A percentile compares a stretch with the other conserved stretches of the same genome.
Conservation (phyloP, 2,113 vertebrate species). For the Gymnarchus niloticus region DNA sequence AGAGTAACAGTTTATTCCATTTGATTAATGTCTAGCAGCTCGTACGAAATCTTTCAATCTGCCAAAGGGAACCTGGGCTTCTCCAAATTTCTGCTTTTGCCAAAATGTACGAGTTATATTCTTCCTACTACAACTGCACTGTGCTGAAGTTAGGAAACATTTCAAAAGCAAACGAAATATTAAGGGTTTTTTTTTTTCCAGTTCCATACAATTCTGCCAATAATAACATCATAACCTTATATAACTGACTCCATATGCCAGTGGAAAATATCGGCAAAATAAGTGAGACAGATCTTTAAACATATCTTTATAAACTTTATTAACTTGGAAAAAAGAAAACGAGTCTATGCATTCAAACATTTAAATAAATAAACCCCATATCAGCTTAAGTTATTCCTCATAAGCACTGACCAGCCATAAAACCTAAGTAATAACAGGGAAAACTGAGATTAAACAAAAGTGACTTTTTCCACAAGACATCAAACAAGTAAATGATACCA, state of each 20-base stretch:
- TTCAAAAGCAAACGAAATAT: too few species aligned
- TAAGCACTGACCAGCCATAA: constrained; percentile 11
- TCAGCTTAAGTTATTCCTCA: constrained; percentile 10
- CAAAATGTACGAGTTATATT: too few species aligned
- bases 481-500: constrained; percentile 22
- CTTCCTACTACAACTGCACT: too few species aligned
- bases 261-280: neutral
- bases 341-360: neutral
- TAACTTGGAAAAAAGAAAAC: neutral
- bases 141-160: too few species aligned
- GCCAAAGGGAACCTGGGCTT: too few species aligned
- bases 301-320: neutral
- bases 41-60: too few species aligned
- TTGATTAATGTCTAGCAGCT: too few species aligned
- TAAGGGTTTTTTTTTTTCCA: too few species aligned
- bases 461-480: constrained; percentile 29
- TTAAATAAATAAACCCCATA: neutral
- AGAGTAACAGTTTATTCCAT: too few species aligned
- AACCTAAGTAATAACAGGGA: constrained; percentile 19
- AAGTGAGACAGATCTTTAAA: neutral
- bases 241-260: neutral
- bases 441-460: constrained; percentile 10
- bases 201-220: too few species aligned
- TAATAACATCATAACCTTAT: too few species aligned
- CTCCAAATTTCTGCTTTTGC: too few species aligned